Evolutionary conservation across 2,113 vertebrate species (phyloP).

Genomic region (Sebastes schlegelii): DNA sequence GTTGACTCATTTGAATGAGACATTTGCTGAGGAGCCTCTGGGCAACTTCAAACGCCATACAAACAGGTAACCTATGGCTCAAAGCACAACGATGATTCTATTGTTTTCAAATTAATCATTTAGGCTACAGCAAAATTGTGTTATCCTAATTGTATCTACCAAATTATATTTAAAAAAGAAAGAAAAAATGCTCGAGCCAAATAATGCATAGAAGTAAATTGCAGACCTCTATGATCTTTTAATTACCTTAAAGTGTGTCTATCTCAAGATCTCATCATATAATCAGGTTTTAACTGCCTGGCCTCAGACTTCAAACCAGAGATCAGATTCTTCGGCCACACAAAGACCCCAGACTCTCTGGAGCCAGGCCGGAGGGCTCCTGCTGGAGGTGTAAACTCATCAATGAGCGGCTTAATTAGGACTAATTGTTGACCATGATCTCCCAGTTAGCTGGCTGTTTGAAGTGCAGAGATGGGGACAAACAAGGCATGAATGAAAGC

Average conservation of each 20-base stretch:
- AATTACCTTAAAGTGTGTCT: not conserved
- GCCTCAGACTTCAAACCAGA: conserved; percentile 51
- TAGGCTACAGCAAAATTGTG: not conserved
- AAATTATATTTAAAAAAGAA: too few relatives aligned
- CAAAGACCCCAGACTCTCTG: conserved; percentile 85
- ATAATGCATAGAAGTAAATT: not conserved
- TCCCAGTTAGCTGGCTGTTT: conserved; percentile 87
- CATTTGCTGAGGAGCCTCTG: conserved; percentile 35
- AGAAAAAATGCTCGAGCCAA: too few relatives aligned
- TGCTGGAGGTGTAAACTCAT: conserved; percentile 84
- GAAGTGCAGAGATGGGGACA: conserved; percentile 83
- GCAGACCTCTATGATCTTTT: not conserved
- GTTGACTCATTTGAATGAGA: conserved; percentile 53
- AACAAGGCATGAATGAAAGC: conserved; percentile 71
- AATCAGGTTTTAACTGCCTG: conserved; percentile 31
- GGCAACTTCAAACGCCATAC: not conserved
- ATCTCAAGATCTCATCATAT: conserved; percentile 51
- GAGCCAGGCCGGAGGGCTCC: conserved; percentile 84
- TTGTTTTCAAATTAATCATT: not conserved
- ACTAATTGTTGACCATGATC: conserved; percentile 87
- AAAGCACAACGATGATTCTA: not conserved
- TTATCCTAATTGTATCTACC: not conserved
- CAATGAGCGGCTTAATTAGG: conserved; percentile 83
- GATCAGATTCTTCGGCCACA: conserved; percentile 50
- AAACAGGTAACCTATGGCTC: not conserved